Evolutionary conservation across 1,140 invertebrate genomes (phyloP).

Genomic region (Cryptotermes secundus): DNA sequence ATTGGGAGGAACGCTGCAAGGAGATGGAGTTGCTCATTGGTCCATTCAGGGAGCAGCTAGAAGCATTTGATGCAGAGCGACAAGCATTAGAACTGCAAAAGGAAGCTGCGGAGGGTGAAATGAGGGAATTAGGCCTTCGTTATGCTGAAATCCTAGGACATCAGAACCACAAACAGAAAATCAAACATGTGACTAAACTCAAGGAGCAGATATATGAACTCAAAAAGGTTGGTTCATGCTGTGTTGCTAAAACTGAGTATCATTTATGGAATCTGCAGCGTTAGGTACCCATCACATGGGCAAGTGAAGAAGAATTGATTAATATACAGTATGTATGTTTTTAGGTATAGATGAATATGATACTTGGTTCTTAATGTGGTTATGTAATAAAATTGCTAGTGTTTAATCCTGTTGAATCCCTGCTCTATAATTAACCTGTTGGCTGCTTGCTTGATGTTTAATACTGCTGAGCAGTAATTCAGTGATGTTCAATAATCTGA

Average conservation of each 20-base stretch:
- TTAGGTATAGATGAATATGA: too few relatives aligned
- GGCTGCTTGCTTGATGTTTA: too few relatives aligned
- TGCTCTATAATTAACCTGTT: too few relatives aligned
- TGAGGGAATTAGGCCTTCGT: conserved; percentile 57
- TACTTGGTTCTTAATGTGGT: too few relatives aligned
- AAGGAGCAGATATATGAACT: conserved; percentile 58
- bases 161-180: conserved; percentile 68
- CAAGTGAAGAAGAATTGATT: too few relatives aligned
- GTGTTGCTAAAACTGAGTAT: neutral
- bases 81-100: conserved; percentile 44
- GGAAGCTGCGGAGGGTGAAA: conserved; percentile 47
- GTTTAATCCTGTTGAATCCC: too few relatives aligned
- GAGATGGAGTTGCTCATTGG: conserved; percentile 40
- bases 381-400: too few relatives aligned
- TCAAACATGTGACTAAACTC: conserved; percentile 62
- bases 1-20: conserved; percentile 36
- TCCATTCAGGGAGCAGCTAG: conserved; percentile 48
- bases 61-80: conserved; percentile 50
- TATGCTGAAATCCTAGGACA: conserved; percentile 64
- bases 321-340: too few relatives aligned
- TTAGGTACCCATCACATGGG: too few relatives aligned
- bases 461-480: too few relatives aligned
- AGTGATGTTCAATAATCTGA: too few relatives aligned
- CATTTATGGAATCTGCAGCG: neutral
- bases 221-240: conserved; percentile 51